Conservation (phyloP, 2,888 invertebrate genomes). For the Nomada ferruginata region DNA sequence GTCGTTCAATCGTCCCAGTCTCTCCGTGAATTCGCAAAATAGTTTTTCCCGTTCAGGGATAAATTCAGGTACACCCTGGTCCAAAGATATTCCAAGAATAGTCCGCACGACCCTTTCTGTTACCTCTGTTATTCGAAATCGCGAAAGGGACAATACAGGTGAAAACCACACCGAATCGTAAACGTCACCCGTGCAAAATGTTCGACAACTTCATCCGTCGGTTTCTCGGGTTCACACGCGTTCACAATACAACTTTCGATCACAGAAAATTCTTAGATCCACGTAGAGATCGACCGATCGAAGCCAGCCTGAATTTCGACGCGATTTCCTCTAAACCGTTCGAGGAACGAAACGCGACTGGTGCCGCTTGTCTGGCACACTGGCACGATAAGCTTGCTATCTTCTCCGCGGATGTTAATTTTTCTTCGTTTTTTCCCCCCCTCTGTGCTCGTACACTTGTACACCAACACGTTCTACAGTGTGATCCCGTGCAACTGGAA, state of each 20-base stretch:
- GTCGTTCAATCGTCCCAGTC: conserved; percentile 11
- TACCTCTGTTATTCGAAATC: conserved; percentile 1
- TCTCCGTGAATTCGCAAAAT: background rate
- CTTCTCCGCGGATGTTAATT: conserved; percentile 74
- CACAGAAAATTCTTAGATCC: background rate
- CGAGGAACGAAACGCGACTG: conserved; percentile 63
- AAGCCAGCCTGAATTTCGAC: background rate
- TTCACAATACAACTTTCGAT: background rate
- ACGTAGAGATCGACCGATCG: background rate
- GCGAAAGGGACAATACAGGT: background rate
- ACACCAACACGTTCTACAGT: conserved; percentile 30
- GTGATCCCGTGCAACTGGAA: conserved; percentile 1
- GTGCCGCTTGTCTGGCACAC: conserved; percentile 55
- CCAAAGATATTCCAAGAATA: conserved; percentile 22
- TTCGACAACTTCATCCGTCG: background rate
- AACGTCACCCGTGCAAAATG: too few species aligned
- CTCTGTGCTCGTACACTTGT: background rate
- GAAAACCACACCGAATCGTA: background rate
- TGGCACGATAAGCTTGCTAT: conserved; percentile 72
- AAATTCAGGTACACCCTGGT: background rate
- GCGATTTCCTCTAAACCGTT: conserved; percentile 34
- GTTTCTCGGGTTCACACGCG: background rate
- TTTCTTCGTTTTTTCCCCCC: conserved; percentile 59
- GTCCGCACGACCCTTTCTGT: background rate
- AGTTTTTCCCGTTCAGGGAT: background rate